A percentile compares a stretch with the other conserved stretches of the same genome.
phyloP scores from a whole-genome alignment of 2,113 vertebrate species.

The Syngnathus floridae region DNA sequence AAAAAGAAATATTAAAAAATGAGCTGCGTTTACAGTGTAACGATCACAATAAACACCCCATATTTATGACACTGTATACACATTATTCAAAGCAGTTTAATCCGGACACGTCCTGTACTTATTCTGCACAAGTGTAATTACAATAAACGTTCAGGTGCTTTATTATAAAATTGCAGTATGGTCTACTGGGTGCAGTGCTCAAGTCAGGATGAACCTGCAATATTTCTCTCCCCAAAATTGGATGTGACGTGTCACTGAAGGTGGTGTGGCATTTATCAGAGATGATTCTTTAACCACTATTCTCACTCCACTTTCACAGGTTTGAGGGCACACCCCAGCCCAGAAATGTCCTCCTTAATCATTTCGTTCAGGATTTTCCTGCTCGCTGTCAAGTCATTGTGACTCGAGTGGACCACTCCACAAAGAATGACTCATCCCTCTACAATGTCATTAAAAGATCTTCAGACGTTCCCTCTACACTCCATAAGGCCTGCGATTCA shows the following conservation, averaged over 20 bases:
- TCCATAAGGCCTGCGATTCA: neutral
- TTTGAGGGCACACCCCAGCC: neutral
- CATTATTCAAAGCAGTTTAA: neutral
- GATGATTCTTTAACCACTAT: neutral
- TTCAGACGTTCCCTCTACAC: neutral
- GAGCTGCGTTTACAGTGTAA: too few species aligned
- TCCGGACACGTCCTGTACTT: neutral
- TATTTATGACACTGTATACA: neutral
- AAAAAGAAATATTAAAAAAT: neutral
- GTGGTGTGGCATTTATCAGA: neutral
- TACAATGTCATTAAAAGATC: slow-evolving; percentile 2
- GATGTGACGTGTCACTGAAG: neutral
- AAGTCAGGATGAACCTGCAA: neutral
- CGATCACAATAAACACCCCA: neutral
- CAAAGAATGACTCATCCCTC: neutral
- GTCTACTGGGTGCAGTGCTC: neutral
- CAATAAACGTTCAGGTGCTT: neutral
- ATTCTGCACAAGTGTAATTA: neutral
- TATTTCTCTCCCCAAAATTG: neutral
- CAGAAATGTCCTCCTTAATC: neutral
- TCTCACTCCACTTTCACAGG: neutral
- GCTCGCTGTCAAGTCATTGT: neutral
- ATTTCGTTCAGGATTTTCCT: neutral
- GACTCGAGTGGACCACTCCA: neutral
- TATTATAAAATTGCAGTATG: neutral